These are phyloP conservation scores for Urophycis tenuis DNA, from an alignment of 2,797 vertebrate genomes.

Conservation along the genomic window DNA sequence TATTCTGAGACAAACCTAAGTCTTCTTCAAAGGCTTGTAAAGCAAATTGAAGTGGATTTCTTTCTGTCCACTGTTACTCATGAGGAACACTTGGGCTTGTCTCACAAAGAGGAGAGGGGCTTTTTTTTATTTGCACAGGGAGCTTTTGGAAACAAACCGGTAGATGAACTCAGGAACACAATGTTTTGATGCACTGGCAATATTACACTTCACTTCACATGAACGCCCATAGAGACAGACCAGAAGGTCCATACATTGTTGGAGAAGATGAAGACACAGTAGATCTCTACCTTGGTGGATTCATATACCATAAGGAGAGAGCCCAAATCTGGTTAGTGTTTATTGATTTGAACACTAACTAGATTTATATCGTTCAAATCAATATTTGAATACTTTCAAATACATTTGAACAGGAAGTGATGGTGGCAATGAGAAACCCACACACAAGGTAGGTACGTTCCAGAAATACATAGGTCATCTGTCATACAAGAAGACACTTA, in stretches of 20 bases:
- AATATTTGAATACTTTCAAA: not conserved
- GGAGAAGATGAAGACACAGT: slow-evolving; percentile 7
- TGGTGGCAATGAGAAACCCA: not conserved
- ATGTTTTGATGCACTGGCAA: slow-evolving; percentile 11
- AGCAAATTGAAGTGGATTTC: slow-evolving; percentile 4
- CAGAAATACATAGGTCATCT: not conserved
- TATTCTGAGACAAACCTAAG: slow-evolving; percentile 52
- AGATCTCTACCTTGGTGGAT: not conserved
- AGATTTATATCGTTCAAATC: slow-evolving; percentile 3
- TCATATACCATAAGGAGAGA: not conserved
- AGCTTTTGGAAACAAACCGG: slow-evolving; percentile 22
- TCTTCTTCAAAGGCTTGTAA: slow-evolving; percentile 30
- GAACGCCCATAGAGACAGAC: not conserved
- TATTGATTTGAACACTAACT: not conserved
- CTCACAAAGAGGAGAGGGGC: slow-evolving; percentile 28
- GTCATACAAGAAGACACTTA: not conserved
- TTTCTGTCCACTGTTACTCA: not conserved
- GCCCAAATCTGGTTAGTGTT: not conserved
- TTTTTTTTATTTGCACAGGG: slow-evolving; percentile 24
- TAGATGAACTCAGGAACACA: slow-evolving; percentile 27
- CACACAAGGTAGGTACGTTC: not conserved
- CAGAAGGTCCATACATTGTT: not conserved
- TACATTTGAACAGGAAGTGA: not conserved
- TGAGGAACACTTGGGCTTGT: slow-evolving; percentile 42
- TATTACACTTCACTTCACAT: slow-evolving; percentile 1